phyloP scores from a whole-genome alignment of 2,888 invertebrate species.

The Ectemnius lituratus region DNA sequence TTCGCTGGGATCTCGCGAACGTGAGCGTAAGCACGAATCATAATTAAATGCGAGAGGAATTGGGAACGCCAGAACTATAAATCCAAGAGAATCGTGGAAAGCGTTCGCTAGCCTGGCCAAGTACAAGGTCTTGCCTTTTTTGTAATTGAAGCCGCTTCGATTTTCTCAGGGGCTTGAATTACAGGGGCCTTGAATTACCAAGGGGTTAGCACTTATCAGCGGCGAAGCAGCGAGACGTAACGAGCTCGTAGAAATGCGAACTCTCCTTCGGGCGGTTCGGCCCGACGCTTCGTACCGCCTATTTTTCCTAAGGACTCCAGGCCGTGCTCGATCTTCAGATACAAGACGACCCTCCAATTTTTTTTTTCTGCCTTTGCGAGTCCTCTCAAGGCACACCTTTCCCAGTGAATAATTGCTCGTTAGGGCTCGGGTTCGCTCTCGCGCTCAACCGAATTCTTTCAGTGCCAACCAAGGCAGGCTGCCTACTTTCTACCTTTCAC shows the following conservation, averaged over 20 bases:
- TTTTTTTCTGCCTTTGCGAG: constrained; percentile 30
- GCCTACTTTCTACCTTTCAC: too few species aligned
- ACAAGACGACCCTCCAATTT: constrained; percentile 34
- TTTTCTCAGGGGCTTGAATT: constrained; percentile 18
- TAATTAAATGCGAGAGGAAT: too few species aligned
- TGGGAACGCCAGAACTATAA: too few species aligned
- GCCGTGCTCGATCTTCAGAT: constrained; percentile 8
- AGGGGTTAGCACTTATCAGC: neutral
- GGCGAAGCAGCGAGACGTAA: constrained; percentile 30
- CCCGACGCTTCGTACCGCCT: constrained; percentile 4
- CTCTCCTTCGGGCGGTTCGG: constrained; percentile 22
- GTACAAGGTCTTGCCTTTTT: neutral
- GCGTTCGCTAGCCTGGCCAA: neutral
- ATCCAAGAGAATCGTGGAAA: too few species aligned
- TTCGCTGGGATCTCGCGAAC: neutral
- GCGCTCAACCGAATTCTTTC: too few species aligned
- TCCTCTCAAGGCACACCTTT: constrained; percentile 22
- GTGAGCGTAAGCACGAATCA: neutral
- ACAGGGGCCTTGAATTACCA: constrained; percentile 35
- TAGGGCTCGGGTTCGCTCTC: constrained; percentile 35
- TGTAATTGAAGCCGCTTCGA: constrained; percentile 6
- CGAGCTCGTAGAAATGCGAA: constrained; percentile 18
- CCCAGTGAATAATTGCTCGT: constrained; percentile 61
- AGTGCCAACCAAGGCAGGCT: too few species aligned
- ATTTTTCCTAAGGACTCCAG: neutral